Percentiles rank a stretch among this genome's conserved stretches.
Evolutionary conservation across 1,140 invertebrate genomes (phyloP).

Genomic region (Drosophila eugracilis): DNA sequence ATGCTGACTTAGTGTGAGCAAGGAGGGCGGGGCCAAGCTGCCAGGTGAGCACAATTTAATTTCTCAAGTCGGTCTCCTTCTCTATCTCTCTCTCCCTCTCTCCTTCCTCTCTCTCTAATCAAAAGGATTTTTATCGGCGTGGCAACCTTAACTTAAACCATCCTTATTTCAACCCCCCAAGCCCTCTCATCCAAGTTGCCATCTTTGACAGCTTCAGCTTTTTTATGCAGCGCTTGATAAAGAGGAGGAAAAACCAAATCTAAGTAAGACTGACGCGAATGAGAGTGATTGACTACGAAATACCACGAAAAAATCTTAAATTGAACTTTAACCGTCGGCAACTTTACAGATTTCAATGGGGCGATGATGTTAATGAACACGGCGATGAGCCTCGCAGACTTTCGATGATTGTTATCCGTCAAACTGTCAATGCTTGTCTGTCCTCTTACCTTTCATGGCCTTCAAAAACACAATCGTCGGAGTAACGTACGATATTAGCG

Average conservation of each 20-base stretch:
- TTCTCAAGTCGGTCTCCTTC: slow-evolving; percentile 66
- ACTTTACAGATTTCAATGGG: background rate
- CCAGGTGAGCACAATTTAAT: slow-evolving; percentile 82
- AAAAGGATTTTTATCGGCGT: slow-evolving; percentile 80
- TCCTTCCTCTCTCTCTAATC: slow-evolving; percentile 55
- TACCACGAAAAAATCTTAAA: slow-evolving; percentile 35
- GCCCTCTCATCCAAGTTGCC: background rate
- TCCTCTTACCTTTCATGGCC: slow-evolving; percentile 10
- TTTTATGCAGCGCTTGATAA: slow-evolving; percentile 56
- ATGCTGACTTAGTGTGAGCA: background rate
- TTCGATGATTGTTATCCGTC: slow-evolving; percentile 28
- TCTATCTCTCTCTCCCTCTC: background rate
- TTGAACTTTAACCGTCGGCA: slow-evolving; percentile 13
- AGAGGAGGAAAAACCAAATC: slow-evolving; percentile 11
- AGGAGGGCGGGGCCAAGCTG: slow-evolving; percentile 29
- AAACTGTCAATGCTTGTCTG: slow-evolving; percentile 37
- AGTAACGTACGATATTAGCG: background rate
- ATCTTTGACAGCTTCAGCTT: slow-evolving; percentile 53
- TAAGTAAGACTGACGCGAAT: slow-evolving; percentile 30
- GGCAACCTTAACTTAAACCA: slow-evolving; percentile 37
- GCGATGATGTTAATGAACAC: slow-evolving; percentile 28
- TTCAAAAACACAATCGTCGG: slow-evolving; percentile 9
- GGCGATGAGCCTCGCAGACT: slow-evolving; percentile 16
- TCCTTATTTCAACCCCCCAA: background rate
- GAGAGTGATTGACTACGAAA: slow-evolving; percentile 46